Evolutionary conservation across 1,140 invertebrate species (phyloP), one percentile per base, ranked within the genome.

Genomic region (Mamestra configurata): DNA sequence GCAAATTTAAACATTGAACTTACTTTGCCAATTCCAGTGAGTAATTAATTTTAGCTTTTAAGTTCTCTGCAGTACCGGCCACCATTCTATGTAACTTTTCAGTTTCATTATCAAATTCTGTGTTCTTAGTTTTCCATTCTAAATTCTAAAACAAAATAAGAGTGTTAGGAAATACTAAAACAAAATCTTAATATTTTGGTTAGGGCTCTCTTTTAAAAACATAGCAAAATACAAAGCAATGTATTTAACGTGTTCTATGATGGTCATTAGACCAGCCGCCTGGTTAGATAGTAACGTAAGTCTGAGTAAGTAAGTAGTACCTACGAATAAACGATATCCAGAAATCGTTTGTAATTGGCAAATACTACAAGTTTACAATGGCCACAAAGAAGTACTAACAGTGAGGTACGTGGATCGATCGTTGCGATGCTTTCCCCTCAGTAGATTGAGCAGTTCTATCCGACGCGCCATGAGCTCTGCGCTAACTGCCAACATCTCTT

Each of bases 111-210:
- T 94, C 93, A 72, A 92, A 90, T 75, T 93, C 92, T 0, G 80
- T 8, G 71, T 91, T 93, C 75, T 90, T 94, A 11, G 86, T 77
- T 84, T 92, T 93, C 91, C 90, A 92, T 77, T 92, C 92, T 37
- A 90, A 70, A 80, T 90, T 93, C 92, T 94, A 71, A 35, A 90
- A 91, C n/a, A 77, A 1, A 57, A 57, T 24, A 57, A 13, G 11
- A 10, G 4, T 10, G 13, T 31, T 1, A 5, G 27, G 1, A 31
- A 31, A 31, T 3, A 31, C 5, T 31, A n/a, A n/a, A n/a, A n/a
- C n/a, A n/a, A n/a, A n/a, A n/a, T n/a, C n/a, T n/a, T n/a, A n/a
- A n/a, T n/a, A n/a, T n/a, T n/a, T n/a, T n/a, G n/a, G n/a, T n/a
- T n/a, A n/a, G n/a, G n/a, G n/a, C n/a, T n/a, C n/a, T n/a, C n/a